Percentiles rank a stretch among this genome's conserved stretches.
Conservation (phyloP, 2,113 vertebrate genomes). For the Lagopus muta region DNA sequence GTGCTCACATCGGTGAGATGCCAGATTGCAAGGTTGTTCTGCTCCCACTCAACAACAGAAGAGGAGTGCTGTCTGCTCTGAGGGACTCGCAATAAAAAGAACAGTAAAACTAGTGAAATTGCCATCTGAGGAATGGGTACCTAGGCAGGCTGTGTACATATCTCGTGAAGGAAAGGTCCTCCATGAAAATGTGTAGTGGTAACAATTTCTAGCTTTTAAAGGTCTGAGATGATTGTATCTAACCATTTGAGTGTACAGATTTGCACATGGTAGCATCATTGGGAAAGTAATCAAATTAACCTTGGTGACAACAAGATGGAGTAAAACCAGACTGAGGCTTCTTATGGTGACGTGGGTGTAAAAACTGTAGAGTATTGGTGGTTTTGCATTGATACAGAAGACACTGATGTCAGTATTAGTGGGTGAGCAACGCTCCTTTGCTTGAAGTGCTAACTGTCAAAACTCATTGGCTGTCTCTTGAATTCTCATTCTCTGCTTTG, state of each 20-base stretch:
- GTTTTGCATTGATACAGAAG: not conserved
- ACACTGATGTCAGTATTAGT: not conserved
- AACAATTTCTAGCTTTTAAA: not conserved
- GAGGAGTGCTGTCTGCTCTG: constrained; percentile 19
- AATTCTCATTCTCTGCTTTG: constrained; percentile 5
- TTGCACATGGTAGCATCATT: not conserved
- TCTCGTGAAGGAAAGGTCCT: not conserved
- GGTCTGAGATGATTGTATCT: not conserved
- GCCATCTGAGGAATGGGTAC: not conserved
- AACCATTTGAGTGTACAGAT: not conserved
- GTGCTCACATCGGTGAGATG: not conserved
- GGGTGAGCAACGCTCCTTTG: not conserved
- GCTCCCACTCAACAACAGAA: not conserved
- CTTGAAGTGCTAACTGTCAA: not conserved
- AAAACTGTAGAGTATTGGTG: not conserved
- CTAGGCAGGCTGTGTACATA: not conserved
- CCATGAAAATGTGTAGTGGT: not conserved
- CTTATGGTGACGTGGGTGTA: not conserved
- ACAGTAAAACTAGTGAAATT: not conserved
- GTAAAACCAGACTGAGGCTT: not conserved
- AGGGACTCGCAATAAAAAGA: not conserved
- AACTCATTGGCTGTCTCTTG: constrained; percentile 6
- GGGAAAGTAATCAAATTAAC: not conserved
- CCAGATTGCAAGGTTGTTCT: not conserved
- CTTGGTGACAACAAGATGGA: not conserved